These are phyloP conservation scores for Rhorus exstirpatorius DNA, from an alignment of 2,888 invertebrate species.

Conservation along the genomic window DNA sequence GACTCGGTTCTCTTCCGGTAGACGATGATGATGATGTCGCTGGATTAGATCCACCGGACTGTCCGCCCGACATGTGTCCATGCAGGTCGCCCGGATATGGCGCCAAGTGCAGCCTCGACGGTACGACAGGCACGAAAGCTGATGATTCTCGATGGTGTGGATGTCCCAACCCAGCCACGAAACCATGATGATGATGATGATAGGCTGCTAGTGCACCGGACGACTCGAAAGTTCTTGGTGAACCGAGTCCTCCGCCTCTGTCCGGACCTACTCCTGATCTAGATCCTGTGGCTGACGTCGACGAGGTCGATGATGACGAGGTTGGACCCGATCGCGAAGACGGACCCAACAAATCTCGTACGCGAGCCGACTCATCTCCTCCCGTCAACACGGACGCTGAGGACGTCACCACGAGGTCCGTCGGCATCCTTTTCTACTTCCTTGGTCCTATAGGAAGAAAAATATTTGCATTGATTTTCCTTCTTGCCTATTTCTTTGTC, in stretches of 20 bases:
- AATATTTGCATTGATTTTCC: neutral
- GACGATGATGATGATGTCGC: conserved; percentile 76
- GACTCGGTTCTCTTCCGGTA: conserved; percentile 77
- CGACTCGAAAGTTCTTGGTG: conserved; percentile 88
- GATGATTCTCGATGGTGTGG: conserved; percentile 92
- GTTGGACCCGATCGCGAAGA: conserved; percentile 76
- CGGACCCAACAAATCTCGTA: conserved; percentile 77
- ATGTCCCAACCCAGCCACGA: conserved; percentile 81
- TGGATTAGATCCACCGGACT: conserved; percentile 35
- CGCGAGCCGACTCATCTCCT: conserved; percentile 80
- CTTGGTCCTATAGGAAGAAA: conserved; percentile 32
- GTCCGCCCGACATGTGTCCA: conserved; percentile 87
- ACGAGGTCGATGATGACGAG: conserved; percentile 71
- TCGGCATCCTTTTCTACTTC: conserved; percentile 79
- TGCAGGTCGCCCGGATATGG: conserved; percentile 91
- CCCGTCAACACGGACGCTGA: conserved; percentile 78
- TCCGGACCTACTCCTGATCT: conserved; percentile 65
- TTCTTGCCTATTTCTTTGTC: neutral
- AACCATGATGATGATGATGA: conserved; percentile 88
- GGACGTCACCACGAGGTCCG: conserved; percentile 84
- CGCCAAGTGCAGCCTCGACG: conserved; percentile 92
- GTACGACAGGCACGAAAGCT: conserved; percentile 95
- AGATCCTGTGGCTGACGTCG: conserved; percentile 79
- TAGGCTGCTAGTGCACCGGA: conserved; percentile 88
- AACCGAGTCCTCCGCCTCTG: conserved; percentile 83